A percentile compares a stretch with the other conserved stretches of the same genome.
phyloP scores from a whole-genome alignment of 2,797 vertebrate genomes.

The Eleutherodactylus coqui region DNA sequence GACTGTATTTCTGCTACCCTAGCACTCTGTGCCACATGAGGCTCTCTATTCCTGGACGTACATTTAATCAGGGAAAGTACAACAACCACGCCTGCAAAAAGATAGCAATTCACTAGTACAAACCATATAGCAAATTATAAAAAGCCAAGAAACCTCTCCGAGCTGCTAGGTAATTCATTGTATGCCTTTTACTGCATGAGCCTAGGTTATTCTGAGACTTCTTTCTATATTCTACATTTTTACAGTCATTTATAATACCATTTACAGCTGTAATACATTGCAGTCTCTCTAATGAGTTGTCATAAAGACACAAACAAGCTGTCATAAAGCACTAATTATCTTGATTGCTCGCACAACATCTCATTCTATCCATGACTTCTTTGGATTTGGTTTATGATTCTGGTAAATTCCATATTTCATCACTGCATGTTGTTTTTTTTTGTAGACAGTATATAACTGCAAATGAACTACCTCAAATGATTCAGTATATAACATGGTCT shows the following conservation, averaged over 20 bases:
- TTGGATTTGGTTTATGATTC: neutral
- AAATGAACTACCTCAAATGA: constrained; percentile 69
- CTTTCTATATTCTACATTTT: neutral
- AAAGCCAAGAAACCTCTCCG: neutral
- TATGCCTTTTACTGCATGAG: neutral
- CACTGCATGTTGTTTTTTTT: constrained; percentile 41
- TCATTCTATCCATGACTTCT: constrained; percentile 4
- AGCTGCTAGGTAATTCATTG: neutral
- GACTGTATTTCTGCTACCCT: too few species aligned
- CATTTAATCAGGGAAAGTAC: too few species aligned
- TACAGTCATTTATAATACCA: constrained; percentile 14
- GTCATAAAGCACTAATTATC: constrained; percentile 47
- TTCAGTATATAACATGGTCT: constrained; percentile 79
- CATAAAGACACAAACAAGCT: constrained; percentile 31
- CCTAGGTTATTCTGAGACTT: neutral
- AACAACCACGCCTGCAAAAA: neutral
- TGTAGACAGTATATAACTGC: constrained; percentile 66
- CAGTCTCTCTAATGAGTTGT: neutral
- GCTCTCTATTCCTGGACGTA: too few species aligned
- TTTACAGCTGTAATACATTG: constrained; percentile 2
- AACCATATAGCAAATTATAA: neutral
- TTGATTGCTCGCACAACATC: constrained; percentile 54
- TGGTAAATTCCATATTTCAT: neutral
- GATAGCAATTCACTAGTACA: neutral
- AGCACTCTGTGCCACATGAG: too few species aligned